A percentile compares a stretch with the other conserved stretches of the same genome.
These are phyloP conservation scores for Lampris megalopsis DNA, from an alignment of 2,113 vertebrate species.

Conservation along the genomic window DNA sequence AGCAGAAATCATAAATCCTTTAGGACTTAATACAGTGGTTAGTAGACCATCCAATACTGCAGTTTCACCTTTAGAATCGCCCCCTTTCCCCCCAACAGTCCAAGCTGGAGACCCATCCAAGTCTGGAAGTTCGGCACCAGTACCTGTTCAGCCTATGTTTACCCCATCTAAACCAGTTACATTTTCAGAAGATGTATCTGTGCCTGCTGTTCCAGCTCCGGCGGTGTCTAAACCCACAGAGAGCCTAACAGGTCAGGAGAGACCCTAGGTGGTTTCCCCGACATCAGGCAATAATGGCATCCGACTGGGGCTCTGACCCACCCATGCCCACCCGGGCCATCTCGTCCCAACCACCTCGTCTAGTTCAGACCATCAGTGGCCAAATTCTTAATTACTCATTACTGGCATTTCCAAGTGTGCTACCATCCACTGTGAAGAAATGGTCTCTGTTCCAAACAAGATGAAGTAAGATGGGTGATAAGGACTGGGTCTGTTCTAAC, in stretches of 20 bases:
- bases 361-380: neutral
- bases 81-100: neutral
- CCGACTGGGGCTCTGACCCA: too few relatives aligned
- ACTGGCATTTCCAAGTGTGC: neutral
- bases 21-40: constrained; percentile 27
- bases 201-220: constrained; percentile 21
- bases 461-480: too few relatives aligned
- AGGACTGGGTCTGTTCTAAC: too few relatives aligned
- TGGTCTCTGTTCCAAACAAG: neutral
- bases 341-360: too few relatives aligned
- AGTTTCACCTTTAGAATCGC: constrained; percentile 11
- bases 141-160: constrained; percentile 16
- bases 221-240: constrained; percentile 19
- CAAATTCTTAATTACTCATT: neutral
- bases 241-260: constrained; percentile 15
- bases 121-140: neutral
- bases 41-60: constrained; percentile 29
- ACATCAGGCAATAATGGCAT: neutral
- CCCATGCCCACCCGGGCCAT: too few relatives aligned
- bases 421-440: constrained; percentile 1
- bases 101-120: constrained; percentile 25
- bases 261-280: neutral
- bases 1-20: constrained; percentile 10
- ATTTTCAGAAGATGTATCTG: constrained; percentile 13
- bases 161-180: constrained; percentile 13